These are phyloP conservation scores for Nudaria mundana DNA, from an alignment of 2,888 invertebrate species.

Conservation along the genomic window DNA sequence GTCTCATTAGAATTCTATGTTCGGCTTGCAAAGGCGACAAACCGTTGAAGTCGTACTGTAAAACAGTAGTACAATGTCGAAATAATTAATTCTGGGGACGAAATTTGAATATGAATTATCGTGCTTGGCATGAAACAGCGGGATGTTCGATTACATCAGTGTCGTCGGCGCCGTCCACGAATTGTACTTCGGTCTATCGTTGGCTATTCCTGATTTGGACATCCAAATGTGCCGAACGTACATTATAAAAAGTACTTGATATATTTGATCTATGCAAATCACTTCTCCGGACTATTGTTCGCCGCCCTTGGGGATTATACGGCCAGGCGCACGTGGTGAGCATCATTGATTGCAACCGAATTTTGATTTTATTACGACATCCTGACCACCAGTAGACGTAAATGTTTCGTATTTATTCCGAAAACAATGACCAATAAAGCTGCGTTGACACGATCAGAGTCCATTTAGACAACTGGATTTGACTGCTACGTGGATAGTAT, in stretches of 20 bases:
- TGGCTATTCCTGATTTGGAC: slow-evolving; percentile 56
- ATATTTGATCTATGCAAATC: slow-evolving; percentile 63
- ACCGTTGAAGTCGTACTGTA: slow-evolving; percentile 43
- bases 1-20: slow-evolving; percentile 48
- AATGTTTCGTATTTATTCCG: slow-evolving; percentile 36
- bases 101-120: slow-evolving; percentile 70
- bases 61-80: slow-evolving; percentile 55
- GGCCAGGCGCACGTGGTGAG: slow-evolving; percentile 59
- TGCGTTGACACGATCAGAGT: background rate
- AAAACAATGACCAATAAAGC: slow-evolving; percentile 18
- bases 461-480: background rate
- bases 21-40: slow-evolving; percentile 40
- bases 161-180: slow-evolving; percentile 46
- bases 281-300: slow-evolving; percentile 71
- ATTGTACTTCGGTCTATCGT: slow-evolving; percentile 49
- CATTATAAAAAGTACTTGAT: slow-evolving; percentile 49
- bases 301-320: slow-evolving; percentile 70
- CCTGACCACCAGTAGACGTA: slow-evolving; percentile 44
- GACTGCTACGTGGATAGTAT: background rate
- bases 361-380: slow-evolving; percentile 56
- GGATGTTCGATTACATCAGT: slow-evolving; percentile 68
- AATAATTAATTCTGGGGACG: slow-evolving; percentile 52
- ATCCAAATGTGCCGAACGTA: slow-evolving; percentile 72
- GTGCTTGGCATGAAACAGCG: slow-evolving; percentile 38
- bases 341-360: slow-evolving; percentile 62